Base-by-base conservation (phyloP, 2,797 vertebrate species). In the Leucoraja ocellata region DNA sequence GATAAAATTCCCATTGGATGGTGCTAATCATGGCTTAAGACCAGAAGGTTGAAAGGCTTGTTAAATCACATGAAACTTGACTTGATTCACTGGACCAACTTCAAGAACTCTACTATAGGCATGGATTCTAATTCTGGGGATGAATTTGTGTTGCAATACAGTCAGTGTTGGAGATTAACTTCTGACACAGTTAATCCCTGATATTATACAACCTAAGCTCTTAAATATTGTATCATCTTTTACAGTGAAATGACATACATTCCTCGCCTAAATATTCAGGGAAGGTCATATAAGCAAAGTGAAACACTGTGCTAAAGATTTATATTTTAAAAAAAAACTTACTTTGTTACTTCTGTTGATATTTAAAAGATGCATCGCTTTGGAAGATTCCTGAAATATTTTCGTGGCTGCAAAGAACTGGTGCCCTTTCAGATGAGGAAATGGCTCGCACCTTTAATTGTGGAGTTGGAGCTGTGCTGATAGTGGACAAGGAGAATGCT, bases 381-480 rank as follows among this genome's bases (percentile, higher is more conserved):
- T 99, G 99, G 99, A 97, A 95, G 94, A 96, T 99, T 94, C 98
- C 98, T 0, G 93, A 96, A 0, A 96, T 99, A 93, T 99, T 99
- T 91, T 98, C 97, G 21, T 99, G 99, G 99, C 96, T 99, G 11
- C 96, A 98, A 92, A 96, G 95, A 91, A 97, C 97, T 93, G 99
- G 98, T 5, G 94, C 94, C 1, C 96, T 99, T 46, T 98, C 97
- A 0, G 97, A 98, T 94, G 97, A 98, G 81, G 99, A 99, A 95
- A 98, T 99, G 98, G 95, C 96, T 81, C 97, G 97, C 46, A 99
- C 98, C 0, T 99, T 99, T 94, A 99, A 99, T 96, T 98, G 98
- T 21, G 99, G 99, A 13, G 93, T 99, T 0, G 99, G 98, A 0
- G 98, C 97, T 0, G 96, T 97, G 94, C 95, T 99, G 71, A 96